phyloP scores from a whole-genome alignment of 2,888 invertebrate genomes.

The Ellobium chinense region DNA sequence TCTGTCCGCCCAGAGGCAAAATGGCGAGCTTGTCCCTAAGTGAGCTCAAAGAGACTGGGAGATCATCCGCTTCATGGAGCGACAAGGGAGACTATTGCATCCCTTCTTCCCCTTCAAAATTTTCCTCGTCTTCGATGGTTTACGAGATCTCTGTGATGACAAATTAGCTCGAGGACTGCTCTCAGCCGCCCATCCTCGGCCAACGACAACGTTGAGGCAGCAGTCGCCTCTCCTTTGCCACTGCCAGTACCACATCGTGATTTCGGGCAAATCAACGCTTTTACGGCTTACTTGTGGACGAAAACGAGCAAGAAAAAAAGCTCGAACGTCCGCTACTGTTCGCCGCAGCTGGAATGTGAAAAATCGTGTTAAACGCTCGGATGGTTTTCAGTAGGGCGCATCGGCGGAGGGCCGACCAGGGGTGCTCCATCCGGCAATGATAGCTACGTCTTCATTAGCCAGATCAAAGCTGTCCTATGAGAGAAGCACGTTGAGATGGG shows the following conservation, averaged over 20 bases:
- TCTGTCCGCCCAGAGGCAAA: conserved; percentile 7
- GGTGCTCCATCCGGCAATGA: neutral
- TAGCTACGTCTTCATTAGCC: conserved; percentile 38
- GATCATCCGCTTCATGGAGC: neutral
- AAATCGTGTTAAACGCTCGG: conserved; percentile 9
- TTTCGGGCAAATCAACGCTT: neutral
- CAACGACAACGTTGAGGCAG: no score
- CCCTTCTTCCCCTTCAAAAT: neutral
- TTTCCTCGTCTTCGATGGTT: neutral
- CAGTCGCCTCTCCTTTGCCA: no score
- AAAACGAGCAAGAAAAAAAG: neutral
- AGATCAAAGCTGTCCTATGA: conserved; percentile 24
- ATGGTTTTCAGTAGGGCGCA: conserved; percentile 9
- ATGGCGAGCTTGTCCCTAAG: neutral
- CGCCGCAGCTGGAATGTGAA: conserved; percentile 11
- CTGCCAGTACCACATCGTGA: no score
- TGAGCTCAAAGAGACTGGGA: neutral
- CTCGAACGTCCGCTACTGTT: conserved; percentile 5
- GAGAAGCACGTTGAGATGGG: neutral
- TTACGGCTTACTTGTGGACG: neutral
- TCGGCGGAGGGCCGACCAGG: neutral
- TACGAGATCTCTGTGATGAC: conserved; percentile 10
- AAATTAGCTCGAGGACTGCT: conserved; percentile 18
- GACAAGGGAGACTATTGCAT: neutral
- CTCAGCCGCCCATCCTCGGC: neutral